Conservation (phyloP, 2,888 invertebrate genomes). For the Tinea semifulvella region DNA sequence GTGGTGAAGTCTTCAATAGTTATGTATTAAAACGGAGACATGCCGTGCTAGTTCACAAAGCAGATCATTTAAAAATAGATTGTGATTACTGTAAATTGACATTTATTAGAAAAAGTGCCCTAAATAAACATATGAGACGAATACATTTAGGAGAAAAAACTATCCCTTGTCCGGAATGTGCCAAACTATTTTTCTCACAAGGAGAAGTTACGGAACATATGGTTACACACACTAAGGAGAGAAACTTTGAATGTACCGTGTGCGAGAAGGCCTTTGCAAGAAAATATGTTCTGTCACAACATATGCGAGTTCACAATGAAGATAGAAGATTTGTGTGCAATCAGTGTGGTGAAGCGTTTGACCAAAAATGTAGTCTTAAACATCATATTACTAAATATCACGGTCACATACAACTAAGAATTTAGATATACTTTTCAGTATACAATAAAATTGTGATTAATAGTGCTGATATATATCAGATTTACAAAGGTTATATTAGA, state of each 20-base stretch:
- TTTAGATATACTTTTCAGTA: not conserved
- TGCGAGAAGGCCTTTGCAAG: slow-evolving; percentile 53
- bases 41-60: slow-evolving; percentile 45
- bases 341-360: not conserved
- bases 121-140: slow-evolving; percentile 47
- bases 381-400: no score
- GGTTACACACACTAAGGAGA: slow-evolving; percentile 51
- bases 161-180: slow-evolving; percentile 51
- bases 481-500: no score
- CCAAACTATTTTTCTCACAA: slow-evolving; percentile 52
- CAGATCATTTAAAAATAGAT: not conserved
- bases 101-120: slow-evolving; percentile 38
- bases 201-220: slow-evolving; percentile 54
- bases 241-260: slow-evolving; percentile 50
- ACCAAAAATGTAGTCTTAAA: not conserved
- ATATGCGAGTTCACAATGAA: slow-evolving; percentile 6
- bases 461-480: no score
- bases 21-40: slow-evolving; percentile 50
- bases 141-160: slow-evolving; percentile 49
- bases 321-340: slow-evolving; percentile 18
- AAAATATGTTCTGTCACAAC: not conserved
- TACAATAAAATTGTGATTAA: no score
- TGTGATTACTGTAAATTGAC: slow-evolving; percentile 33
- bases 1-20: slow-evolving; percentile 41
- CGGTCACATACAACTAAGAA: no score